Evolutionary conservation across 2,888 invertebrate species (phyloP).

Genomic region (Agrochola litura): DNA sequence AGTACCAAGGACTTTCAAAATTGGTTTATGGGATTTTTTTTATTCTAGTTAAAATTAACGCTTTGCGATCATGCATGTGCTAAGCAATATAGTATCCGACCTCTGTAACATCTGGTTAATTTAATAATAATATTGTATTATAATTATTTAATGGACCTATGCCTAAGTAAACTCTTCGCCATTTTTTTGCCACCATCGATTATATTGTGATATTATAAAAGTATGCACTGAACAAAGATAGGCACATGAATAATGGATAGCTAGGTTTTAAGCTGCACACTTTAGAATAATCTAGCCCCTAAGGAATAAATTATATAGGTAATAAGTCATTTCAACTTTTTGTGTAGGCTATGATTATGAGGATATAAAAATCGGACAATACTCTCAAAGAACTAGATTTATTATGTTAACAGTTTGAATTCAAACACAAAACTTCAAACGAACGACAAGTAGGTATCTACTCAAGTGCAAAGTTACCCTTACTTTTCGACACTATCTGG

Average conservation of each 20-base stretch:
- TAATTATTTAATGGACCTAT: background rate
- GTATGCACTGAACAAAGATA: conserved; percentile 1
- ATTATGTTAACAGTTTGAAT: background rate
- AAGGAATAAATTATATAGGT: background rate
- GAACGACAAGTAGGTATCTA: background rate
- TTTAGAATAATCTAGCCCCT: conserved; percentile 6
- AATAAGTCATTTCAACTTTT: background rate
- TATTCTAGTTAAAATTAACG: background rate
- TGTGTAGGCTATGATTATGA: background rate
- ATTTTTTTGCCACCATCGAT: background rate
- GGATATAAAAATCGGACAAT: background rate
- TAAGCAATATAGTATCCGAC: background rate
- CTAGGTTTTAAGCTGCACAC: background rate
- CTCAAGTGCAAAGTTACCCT: background rate
- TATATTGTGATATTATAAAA: background rate
- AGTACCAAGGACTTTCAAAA: background rate
- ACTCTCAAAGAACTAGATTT: background rate
- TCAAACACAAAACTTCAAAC: background rate
- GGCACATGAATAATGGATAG: background rate
- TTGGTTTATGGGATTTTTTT: background rate
- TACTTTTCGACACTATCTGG: conserved; percentile 5
- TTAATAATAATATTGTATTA: conserved; percentile 3
- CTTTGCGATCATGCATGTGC: background rate
- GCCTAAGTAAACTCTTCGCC: background rate
- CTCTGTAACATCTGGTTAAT: background rate